Evolutionary conservation across 2,888 invertebrate genomes (phyloP).

Genomic region (Agrochola circellaris): DNA sequence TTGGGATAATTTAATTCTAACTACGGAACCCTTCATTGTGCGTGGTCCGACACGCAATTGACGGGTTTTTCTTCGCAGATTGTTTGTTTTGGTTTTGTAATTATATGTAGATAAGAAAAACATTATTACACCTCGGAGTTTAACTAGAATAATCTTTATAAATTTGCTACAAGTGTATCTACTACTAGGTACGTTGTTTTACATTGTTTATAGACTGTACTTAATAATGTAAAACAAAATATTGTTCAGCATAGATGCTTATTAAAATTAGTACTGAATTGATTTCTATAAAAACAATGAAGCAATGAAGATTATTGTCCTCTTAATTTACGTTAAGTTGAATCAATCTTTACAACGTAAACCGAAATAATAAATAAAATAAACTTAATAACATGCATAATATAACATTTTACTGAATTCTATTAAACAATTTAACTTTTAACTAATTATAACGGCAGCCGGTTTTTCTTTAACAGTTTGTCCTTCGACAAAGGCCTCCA

Average conservation of each 20-base stretch:
- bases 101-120: slow-evolving; percentile 39
- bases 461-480: too few relatives aligned
- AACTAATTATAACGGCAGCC: too few relatives aligned
- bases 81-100: slow-evolving; percentile 47
- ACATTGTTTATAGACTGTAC: background rate
- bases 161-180: slow-evolving; percentile 5
- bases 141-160: slow-evolving; percentile 13
- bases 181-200: background rate
- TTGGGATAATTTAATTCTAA: too few relatives aligned
- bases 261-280: slow-evolving; percentile 1
- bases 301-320: background rate
- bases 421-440: too few relatives aligned
- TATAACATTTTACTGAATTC: too few relatives aligned
- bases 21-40: too few relatives aligned
- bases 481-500: too few relatives aligned
- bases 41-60: too few relatives aligned
- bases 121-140: slow-evolving; percentile 14
- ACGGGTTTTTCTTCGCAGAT: slow-evolving; percentile 22
- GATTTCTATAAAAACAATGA: background rate
- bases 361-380: slow-evolving; percentile 23
- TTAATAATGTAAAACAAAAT: background rate
- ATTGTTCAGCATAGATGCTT: background rate
- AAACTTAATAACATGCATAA: too few relatives aligned
- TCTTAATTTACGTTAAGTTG: background rate
- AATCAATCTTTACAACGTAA: slow-evolving; percentile 16